Percentiles rank a stretch among this genome's conserved stretches.
Conservation (phyloP, 2,113 vertebrate genomes). For the Uropsilus gracilis region DNA sequence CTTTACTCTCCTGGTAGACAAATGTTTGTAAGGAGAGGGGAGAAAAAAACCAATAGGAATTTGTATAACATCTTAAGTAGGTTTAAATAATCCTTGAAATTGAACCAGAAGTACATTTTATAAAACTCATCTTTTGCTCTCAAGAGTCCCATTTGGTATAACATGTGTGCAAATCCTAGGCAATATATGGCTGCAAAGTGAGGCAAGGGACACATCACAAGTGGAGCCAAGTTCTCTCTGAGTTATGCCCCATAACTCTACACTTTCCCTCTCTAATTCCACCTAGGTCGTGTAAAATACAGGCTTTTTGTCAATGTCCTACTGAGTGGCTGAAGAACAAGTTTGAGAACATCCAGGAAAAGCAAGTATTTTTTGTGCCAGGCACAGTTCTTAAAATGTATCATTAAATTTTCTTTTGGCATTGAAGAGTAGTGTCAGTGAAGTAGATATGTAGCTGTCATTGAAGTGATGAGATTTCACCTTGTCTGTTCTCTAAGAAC, state of each 20-base stretch:
- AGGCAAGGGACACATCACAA: constrained; percentile 60
- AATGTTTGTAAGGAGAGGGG: neutral
- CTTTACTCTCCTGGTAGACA: neutral
- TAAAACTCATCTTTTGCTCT: constrained; percentile 75
- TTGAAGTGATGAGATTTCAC: neutral
- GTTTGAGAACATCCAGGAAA: constrained; percentile 15
- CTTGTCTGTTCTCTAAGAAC: neutral
- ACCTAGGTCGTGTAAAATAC: neutral
- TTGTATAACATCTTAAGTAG: constrained; percentile 73
- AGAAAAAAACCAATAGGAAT: constrained; percentile 48
- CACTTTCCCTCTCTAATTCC: constrained; percentile 34
- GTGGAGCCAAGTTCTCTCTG: constrained; percentile 67
- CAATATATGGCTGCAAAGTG: constrained; percentile 67
- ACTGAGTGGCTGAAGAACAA: neutral
- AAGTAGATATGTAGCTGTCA: neutral
- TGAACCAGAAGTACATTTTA: constrained; percentile 72
- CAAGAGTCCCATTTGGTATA: constrained; percentile 68
- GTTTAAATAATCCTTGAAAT: constrained; percentile 81
- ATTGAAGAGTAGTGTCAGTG: neutral
- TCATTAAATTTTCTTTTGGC: neutral
- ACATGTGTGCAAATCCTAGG: constrained; percentile 73
- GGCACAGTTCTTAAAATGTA: neutral
- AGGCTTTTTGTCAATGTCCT: neutral
- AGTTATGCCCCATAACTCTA: constrained; percentile 56
- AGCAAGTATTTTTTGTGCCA: neutral